These are phyloP conservation scores for Diaperis boleti DNA, from an alignment of 2,888 invertebrate genomes.

Conservation along the genomic window DNA sequence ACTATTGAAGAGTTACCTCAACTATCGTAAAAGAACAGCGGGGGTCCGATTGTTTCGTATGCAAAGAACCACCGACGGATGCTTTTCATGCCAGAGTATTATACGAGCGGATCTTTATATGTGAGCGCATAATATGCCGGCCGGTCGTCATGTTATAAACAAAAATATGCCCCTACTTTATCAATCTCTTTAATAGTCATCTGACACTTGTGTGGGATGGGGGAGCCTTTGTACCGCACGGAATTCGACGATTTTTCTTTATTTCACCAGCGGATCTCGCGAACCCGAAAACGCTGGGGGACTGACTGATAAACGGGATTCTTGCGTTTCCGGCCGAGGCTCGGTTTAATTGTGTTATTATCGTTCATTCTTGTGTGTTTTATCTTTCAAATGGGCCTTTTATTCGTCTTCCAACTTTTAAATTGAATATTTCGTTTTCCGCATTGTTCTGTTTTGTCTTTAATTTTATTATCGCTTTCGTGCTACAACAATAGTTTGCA, in stretches of 20 bases:
- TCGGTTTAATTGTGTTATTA: too few species aligned
- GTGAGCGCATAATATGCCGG: conserved; percentile 32
- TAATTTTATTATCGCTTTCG: too few species aligned
- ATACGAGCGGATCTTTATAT: conserved; percentile 39
- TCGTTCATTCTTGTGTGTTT: too few species aligned
- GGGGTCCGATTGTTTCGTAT: conserved; percentile 60
- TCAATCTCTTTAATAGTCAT: conserved; percentile 45
- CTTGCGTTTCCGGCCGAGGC: background rate
- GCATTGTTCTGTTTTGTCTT: too few species aligned
- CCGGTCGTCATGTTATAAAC: conserved; percentile 40
- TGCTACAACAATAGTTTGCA: too few species aligned
- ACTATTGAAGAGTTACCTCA: conserved; percentile 54
- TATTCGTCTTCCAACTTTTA: too few species aligned
- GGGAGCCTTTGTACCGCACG: conserved; percentile 24
- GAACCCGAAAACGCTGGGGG: background rate
- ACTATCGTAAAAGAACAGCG: conserved; percentile 55
- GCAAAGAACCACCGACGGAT: conserved; percentile 59
- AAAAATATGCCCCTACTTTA: conserved; percentile 45
- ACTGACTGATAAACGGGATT: background rate
- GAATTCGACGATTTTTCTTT: conserved; percentile 28
- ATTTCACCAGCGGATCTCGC: background rate
- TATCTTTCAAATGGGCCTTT: too few species aligned
- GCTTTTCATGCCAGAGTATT: conserved; percentile 42
- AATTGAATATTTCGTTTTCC: too few species aligned
- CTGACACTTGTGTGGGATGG: conserved; percentile 43